A percentile compares a stretch with the other conserved stretches of the same genome.
These are phyloP conservation scores for Esox lucius DNA, from an alignment of 2,797 vertebrate species.

Conservation along the genomic window DNA sequence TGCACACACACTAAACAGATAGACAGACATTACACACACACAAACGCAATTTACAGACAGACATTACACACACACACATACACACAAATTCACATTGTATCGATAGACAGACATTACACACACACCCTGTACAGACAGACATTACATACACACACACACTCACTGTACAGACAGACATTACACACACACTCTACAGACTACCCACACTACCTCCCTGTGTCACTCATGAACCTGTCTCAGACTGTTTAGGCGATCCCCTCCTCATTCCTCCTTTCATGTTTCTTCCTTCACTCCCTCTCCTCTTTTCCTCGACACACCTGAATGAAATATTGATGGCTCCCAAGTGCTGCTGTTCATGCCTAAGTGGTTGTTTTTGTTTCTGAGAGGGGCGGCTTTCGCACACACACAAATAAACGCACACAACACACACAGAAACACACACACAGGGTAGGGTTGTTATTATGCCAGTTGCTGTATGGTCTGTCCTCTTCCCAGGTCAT, in stretches of 20 bases:
- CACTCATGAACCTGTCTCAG: conserved; percentile 58
- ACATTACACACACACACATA: conserved; percentile 1
- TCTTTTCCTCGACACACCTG: conserved; percentile 76
- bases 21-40: neutral
- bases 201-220: conserved; percentile 15
- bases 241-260: conserved; percentile 52
- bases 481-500: conserved; percentile 12
- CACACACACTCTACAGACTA: conserved; percentile 1
- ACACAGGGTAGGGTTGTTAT: conserved; percentile 3
- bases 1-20: conserved; percentile 15
- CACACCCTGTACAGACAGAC: conserved; percentile 8
- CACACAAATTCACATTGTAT: conserved; percentile 1
- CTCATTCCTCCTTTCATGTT: neutral
- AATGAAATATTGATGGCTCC: conserved; percentile 84
- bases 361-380: conserved; percentile 67
- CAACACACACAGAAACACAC: conserved; percentile 9
- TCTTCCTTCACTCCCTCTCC: conserved; percentile 16
- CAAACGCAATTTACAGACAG: neutral
- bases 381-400: conserved; percentile 50
- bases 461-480: neutral
- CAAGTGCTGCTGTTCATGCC: conserved; percentile 62
- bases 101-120: neutral
- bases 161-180: conserved; percentile 15
- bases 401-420: conserved; percentile 26
- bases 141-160: neutral